Percentiles rank a stretch among this genome's conserved stretches.
These are phyloP conservation scores for Ceraclea dissimilis DNA, from an alignment of 2,888 invertebrate genomes.

Conservation along the genomic window DNA sequence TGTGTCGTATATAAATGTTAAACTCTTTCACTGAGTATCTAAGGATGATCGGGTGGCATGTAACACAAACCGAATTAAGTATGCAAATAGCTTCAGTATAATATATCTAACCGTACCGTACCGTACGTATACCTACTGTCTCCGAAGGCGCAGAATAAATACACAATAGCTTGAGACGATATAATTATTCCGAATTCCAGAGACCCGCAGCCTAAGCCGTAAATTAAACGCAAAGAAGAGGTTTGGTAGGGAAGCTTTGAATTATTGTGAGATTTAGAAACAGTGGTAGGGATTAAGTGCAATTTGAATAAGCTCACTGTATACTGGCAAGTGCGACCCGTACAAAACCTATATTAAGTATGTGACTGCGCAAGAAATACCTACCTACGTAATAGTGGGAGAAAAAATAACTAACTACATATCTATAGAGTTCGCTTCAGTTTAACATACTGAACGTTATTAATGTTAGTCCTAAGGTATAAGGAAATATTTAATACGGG, in stretches of 20 bases:
- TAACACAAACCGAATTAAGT: slow-evolving; percentile 22
- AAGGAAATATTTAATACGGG: too few species aligned
- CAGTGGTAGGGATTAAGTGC: slow-evolving; percentile 26
- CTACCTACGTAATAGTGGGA: too few species aligned
- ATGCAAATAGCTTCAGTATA: slow-evolving; percentile 24
- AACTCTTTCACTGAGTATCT: slow-evolving; percentile 10
- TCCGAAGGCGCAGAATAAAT: slow-evolving; percentile 19
- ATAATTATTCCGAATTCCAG: slow-evolving; percentile 26
- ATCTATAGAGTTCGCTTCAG: too few species aligned
- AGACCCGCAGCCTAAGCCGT: slow-evolving; percentile 23
- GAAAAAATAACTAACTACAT: too few species aligned
- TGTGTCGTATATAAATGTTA: slow-evolving; percentile 7
- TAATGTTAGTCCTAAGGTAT: too few species aligned
- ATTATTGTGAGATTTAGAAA: slow-evolving; percentile 27
- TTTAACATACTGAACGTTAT: too few species aligned
- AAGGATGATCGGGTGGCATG: slow-evolving; percentile 12
- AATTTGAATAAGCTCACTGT: slow-evolving; percentile 25
- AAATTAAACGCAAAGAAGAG: slow-evolving; percentile 26
- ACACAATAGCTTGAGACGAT: slow-evolving; percentile 24
- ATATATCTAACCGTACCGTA: slow-evolving; percentile 5
- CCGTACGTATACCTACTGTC: too few species aligned
- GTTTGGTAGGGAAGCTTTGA: slow-evolving; percentile 25
- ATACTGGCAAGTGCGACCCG: not conserved
- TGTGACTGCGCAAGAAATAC: not conserved
- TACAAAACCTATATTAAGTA: not conserved